A percentile compares a stretch with the other conserved stretches of the same genome.
These are phyloP conservation scores for Clarias platycephalus DNA, from an alignment of 2,797 vertebrate genomes.

Conservation along the genomic window DNA sequence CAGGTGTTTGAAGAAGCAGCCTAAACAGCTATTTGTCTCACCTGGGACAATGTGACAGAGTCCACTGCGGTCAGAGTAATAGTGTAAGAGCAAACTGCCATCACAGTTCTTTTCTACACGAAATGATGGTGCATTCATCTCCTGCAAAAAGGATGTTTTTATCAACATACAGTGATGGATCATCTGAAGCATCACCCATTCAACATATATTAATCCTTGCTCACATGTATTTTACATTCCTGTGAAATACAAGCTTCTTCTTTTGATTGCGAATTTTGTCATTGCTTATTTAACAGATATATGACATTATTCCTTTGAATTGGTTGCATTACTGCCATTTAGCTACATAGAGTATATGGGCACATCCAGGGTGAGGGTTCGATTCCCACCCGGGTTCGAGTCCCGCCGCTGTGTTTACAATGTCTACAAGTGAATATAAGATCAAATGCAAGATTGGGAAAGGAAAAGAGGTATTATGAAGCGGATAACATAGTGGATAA, in stretches of 20 bases:
- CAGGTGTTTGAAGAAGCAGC: not conserved
- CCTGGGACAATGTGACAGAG: slow-evolving; percentile 77
- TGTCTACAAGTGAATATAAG: not conserved
- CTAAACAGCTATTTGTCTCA: slow-evolving; percentile 38
- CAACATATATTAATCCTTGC: not conserved
- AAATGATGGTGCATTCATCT: slow-evolving; percentile 79
- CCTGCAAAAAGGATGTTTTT: slow-evolving; percentile 57
- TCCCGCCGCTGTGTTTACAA: too few relatives aligned
- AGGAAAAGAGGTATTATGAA: not conserved
- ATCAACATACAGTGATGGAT: not conserved
- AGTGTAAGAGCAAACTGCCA: slow-evolving; percentile 74
- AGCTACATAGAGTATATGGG: not conserved
- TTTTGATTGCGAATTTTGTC: not conserved
- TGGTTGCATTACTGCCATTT: not conserved
- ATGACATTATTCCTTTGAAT: not conserved
- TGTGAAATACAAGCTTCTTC: not conserved
- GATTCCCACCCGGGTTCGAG: too few relatives aligned
- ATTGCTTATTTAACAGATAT: not conserved
- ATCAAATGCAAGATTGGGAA: not conserved
- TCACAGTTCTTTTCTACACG: slow-evolving; percentile 76
- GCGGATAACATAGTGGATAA: not conserved
- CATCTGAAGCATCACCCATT: not conserved
- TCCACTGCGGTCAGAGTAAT: slow-evolving; percentile 77
- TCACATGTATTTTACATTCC: not conserved
- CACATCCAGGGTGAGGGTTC: too few relatives aligned